Base-by-base conservation (phyloP, 1,140 invertebrate species). In the Solen grandis region DNA sequence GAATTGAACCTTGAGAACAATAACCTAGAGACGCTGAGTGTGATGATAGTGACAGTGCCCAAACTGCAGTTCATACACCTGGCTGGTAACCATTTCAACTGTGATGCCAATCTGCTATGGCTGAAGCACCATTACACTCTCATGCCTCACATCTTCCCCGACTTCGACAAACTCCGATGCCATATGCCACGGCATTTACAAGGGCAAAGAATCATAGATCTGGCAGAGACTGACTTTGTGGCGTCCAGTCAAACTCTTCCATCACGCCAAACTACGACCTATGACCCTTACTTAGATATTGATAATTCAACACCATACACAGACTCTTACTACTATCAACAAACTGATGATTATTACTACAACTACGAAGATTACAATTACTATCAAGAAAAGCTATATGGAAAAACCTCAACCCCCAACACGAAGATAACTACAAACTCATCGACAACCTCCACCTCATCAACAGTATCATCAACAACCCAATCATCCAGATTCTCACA, bases 1-100 rank as follows among this genome's bases (percentile, higher is more conserved):
- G 25, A 84, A 14, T 38, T 88, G 13, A 83, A 86, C 38, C 52
- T 87, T 8, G 73, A 75, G 57, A 83, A 93, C 25, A 93, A 94
- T 80, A 94, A 95, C 79, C 91, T 97, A 22, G 94, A 96, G 90
- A 90, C 96, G 50, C 93, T 95, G 81, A 90, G 92, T 76, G 92
- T 96, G 72, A 93, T 93, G 41, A 92, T 91, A 33, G 91, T 96
- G 19, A 92, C 94, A 79, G 93, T 96, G 31, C 94, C 95, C 0
- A 94, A 95, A 85, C 87, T 97, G 8, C 83, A 89, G 41, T 76
- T 84, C 8, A 78, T 93, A 16, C 88, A 90, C 68, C 57, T 93
- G 46, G 85, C 88, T 65, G 91, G 88, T 33, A 93, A 92, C 83
- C 80, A 86, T 10, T 93, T 93, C 92, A 82, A 91, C 62, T 93